Base-by-base conservation (phyloP, 2,113 vertebrate species). In the Reinhardtius hippoglossoides region DNA sequence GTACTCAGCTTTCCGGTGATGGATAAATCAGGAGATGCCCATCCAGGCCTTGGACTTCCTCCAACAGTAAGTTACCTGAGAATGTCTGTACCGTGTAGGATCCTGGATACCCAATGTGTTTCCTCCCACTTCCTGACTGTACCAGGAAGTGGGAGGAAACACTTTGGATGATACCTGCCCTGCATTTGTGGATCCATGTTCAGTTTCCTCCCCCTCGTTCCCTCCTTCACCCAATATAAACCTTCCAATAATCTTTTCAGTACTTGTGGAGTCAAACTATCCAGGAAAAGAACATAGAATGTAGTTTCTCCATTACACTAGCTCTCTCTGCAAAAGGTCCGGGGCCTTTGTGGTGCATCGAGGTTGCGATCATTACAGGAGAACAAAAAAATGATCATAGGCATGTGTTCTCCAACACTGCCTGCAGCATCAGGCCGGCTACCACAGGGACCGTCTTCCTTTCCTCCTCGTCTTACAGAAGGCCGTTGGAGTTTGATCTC, bases 401-500 rank as follows among this genome's bases (percentile, higher is more conserved):
- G 65, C 88, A 77, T 89, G 80, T 88, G 81, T 90, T 92, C 85
- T 84, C 79, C 74, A 74, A 78, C 80, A 77, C 78, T 69, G 92
- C 90, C 91, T 76, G 85, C 86, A 90, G 92, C 87, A 85, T 81
- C 82, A 60, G 80, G 73, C 62, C 26, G 1, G 62, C 80, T 57
- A 85, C 90, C 82, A 62, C 70, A 35, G 90, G 89, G 91, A 92
- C 89, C 9, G 67, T 79, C 84, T 88, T 87, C 77, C 71, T 85
- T 76, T 85, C 73, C 87, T 91, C 67, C 57, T 85, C 83, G 71
- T 76, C 88, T 81, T 76, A 75, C 81, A 84, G 81, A 88, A 83
- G 88, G 87, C 91, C 83, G 83, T 67, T 65, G 56, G 86, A 92
- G 90, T 93, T 91, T 92, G 92, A 93, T 93, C 91, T 90, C 74